Evolutionary conservation across 2,888 invertebrate genomes (phyloP).

Genomic region (Cheilosia grossa): DNA sequence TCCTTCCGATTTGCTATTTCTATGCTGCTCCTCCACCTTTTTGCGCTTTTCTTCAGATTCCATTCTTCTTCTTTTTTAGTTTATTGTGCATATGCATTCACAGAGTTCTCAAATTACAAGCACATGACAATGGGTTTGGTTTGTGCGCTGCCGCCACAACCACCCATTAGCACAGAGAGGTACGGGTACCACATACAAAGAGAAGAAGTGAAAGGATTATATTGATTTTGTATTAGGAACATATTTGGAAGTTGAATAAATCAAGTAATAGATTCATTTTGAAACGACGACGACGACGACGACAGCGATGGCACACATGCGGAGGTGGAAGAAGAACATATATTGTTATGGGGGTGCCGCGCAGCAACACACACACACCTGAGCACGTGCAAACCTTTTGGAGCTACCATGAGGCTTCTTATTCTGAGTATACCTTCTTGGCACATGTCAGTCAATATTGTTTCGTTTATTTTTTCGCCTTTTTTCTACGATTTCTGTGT

Average conservation of each 20-base stretch:
- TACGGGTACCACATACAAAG: too few relatives aligned
- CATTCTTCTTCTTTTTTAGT: not conserved
- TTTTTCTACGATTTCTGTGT: conserved; percentile 12
- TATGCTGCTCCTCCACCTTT: not conserved
- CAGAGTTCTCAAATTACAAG: conserved; percentile 46
- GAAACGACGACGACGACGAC: not conserved
- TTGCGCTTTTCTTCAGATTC: not conserved
- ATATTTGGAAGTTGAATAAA: conserved; percentile 56
- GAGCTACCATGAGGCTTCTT: conserved; percentile 27
- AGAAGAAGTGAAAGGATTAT: conserved; percentile 44
- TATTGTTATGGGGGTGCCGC: too few relatives aligned
- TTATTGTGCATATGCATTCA: conserved; percentile 28
- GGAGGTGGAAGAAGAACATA: too few relatives aligned
- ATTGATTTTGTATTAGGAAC: conserved; percentile 61
- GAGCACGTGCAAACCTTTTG: conserved; percentile 23
- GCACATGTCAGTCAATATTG: conserved; percentile 35
- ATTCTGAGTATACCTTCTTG: conserved; percentile 4
- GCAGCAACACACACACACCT: conserved; percentile 1
- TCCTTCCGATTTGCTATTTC: conserved; percentile 2
- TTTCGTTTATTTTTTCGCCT: not conserved
- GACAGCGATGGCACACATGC: too few relatives aligned
- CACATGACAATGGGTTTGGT: conserved; percentile 17
- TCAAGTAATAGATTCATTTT: conserved; percentile 50
- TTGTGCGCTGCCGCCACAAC: not conserved
- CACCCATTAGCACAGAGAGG: not conserved